Percentiles rank a stretch among this genome's conserved stretches.
Evolutionary conservation across 2,888 invertebrate genomes (phyloP).

Genomic region (Petrolisthes cinctipes): DNA sequence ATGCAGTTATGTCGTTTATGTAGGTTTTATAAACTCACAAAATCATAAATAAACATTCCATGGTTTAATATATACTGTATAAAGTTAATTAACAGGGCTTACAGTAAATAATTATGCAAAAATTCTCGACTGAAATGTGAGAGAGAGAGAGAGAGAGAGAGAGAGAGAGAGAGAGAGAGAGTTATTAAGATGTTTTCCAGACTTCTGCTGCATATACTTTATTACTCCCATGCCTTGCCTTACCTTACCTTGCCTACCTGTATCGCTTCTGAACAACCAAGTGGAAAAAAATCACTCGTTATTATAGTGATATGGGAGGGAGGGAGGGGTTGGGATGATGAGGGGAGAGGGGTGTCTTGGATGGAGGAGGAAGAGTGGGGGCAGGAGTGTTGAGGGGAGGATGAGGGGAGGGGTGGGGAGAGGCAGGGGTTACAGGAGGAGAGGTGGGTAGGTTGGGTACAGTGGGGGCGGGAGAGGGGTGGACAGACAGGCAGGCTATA

Average conservation of each 20-base stretch:
- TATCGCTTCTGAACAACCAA: too few species aligned
- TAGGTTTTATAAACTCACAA: too few species aligned
- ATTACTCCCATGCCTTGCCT: too few species aligned
- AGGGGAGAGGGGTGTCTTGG: neutral
- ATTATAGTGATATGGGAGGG: neutral
- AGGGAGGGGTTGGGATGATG: neutral
- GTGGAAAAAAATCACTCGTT: too few species aligned
- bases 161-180: neutral
- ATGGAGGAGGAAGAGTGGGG: neutral
- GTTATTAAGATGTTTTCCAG: neutral
- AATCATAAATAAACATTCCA: too few species aligned
- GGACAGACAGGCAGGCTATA: neutral
- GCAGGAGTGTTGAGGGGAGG: neutral
- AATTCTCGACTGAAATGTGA: neutral
- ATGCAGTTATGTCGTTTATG: too few species aligned
- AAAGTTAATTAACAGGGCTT: too few species aligned
- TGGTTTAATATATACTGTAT: too few species aligned
- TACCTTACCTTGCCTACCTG: too few species aligned
- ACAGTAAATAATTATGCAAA: too few species aligned
- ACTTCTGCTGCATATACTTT: neutral
- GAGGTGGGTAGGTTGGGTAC: neutral
- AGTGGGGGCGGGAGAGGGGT: neutral
- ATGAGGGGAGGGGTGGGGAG: neutral
- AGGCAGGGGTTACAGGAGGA: neutral
- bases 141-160: slow-evolving; percentile 1